Conservation (phyloP, 2,888 invertebrate species). For the Lasioglossum figueresi region DNA sequence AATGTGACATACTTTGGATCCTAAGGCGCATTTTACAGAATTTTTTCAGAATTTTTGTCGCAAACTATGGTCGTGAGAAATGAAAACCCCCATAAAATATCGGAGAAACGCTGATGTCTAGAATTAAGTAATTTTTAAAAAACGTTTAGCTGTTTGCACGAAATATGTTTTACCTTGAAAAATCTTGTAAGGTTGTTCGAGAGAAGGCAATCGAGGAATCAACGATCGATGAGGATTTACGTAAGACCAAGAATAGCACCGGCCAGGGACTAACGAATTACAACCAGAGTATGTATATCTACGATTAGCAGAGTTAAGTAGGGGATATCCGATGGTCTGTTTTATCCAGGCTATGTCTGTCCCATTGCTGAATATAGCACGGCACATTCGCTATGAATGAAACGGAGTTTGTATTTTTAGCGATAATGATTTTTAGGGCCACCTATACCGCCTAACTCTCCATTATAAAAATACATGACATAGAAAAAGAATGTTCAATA, state of each 20-base stretch:
- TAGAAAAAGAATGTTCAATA: not conserved
- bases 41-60: too few relatives aligned
- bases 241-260: slow-evolving; percentile 26
- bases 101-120: too few relatives aligned
- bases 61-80: too few relatives aligned
- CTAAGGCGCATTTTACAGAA: too few relatives aligned
- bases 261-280: slow-evolving; percentile 12
- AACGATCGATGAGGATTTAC: slow-evolving; percentile 10
- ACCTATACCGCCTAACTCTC: not conserved
- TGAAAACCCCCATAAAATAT: too few relatives aligned
- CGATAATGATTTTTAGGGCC: slow-evolving; percentile 49
- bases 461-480: slow-evolving; percentile 22
- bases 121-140: too few relatives aligned
- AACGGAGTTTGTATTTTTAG: slow-evolving; percentile 56
- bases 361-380: slow-evolving; percentile 53
- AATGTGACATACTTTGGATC: too few relatives aligned
- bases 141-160: not conserved
- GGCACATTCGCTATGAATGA: slow-evolving; percentile 58
- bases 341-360: slow-evolving; percentile 42
- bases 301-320: slow-evolving; percentile 15
- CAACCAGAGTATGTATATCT: not conserved
- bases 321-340: not conserved
- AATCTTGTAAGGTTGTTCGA: not conserved
- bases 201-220: slow-evolving; percentile 2
- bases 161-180: not conserved